Conservation (phyloP, 2,113 vertebrate species). For the Platanista minor region DNA sequence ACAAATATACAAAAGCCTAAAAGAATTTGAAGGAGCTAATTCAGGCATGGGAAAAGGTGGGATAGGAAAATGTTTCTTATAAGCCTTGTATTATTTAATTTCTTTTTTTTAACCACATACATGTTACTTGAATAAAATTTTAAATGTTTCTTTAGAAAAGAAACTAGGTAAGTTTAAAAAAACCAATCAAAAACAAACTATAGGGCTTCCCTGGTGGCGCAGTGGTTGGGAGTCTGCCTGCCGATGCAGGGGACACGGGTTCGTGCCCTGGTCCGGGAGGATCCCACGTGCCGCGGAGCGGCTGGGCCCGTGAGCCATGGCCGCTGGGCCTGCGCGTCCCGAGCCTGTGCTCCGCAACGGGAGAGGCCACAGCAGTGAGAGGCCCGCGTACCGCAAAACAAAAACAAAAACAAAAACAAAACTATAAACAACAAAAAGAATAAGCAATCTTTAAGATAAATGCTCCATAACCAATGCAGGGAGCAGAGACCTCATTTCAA, state of each 20-base stretch:
- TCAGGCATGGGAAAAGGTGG: background rate
- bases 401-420: background rate
- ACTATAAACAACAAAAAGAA: background rate
- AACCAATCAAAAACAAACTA: background rate
- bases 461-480: background rate
- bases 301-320: too few species aligned
- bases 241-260: too few species aligned
- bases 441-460: background rate
- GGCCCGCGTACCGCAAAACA: too few species aligned
- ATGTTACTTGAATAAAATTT: background rate
- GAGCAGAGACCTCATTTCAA: background rate
- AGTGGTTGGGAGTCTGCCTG: too few species aligned
- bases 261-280: too few species aligned
- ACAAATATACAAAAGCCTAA: background rate
- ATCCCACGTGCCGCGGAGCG: too few species aligned
- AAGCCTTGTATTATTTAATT: background rate
- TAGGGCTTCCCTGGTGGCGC: too few species aligned
- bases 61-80: background rate
- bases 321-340: too few species aligned
- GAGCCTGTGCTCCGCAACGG: too few species aligned
- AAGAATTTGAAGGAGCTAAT: background rate
- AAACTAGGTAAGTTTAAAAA: background rate
- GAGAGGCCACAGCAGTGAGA: too few species aligned
- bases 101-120: background rate
- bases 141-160: background rate